Evolutionary conservation across 2,113 vertebrate genomes (phyloP).

Genomic region (Cottus gobio): DNA sequence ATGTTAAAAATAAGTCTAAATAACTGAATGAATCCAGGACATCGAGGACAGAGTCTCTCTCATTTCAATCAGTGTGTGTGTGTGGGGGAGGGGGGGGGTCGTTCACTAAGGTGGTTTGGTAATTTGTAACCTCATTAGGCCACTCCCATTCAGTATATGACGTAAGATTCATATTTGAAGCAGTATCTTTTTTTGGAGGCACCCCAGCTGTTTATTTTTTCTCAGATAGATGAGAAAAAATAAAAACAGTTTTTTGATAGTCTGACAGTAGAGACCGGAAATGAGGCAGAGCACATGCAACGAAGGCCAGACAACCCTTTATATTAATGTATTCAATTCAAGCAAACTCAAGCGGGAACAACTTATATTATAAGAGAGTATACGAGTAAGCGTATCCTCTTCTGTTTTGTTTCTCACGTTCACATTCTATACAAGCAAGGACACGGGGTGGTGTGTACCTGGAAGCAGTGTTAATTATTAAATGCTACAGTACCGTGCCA

Average conservation of each 20-base stretch:
- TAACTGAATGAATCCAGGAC: background rate
- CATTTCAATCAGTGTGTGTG: background rate
- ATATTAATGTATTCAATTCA: background rate
- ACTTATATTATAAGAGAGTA: background rate
- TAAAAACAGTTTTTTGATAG: background rate
- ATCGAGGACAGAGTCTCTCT: background rate
- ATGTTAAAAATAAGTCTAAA: background rate
- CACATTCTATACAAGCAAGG: background rate
- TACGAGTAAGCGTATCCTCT: background rate
- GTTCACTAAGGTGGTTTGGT: background rate
- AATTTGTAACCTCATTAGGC: background rate
- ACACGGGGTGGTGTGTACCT: background rate
- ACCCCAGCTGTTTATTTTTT: background rate
- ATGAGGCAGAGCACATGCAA: background rate
- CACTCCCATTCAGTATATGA: background rate
- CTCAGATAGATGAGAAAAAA: background rate
- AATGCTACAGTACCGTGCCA: background rate
- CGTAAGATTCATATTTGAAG: background rate
- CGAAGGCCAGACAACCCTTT: background rate
- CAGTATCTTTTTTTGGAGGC: background rate
- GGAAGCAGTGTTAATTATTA: background rate
- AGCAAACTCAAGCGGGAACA: background rate
- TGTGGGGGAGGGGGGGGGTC: background rate
- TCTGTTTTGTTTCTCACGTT: background rate
- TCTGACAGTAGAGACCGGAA: background rate